phyloP scores from a whole-genome alignment of 2,888 invertebrate species.

The Agonopterix alstromeriana region DNA sequence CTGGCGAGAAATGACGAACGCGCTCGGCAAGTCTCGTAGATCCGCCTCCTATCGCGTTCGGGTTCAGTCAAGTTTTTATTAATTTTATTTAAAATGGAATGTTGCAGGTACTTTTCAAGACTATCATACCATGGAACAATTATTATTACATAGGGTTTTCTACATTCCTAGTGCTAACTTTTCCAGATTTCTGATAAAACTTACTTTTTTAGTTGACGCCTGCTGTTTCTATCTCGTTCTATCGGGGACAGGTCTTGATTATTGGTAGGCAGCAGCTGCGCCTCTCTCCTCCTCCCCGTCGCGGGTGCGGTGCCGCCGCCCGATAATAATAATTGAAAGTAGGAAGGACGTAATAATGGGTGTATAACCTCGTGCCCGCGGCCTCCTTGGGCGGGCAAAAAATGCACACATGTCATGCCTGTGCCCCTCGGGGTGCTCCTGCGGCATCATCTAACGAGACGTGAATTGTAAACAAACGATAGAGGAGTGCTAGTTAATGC shows the following conservation, averaged over 20 bases:
- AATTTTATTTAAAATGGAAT: conserved; percentile 5
- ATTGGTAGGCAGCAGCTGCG: conserved; percentile 78
- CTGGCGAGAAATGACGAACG: conserved; percentile 47
- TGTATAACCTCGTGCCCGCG: conserved; percentile 77
- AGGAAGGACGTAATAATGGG: conserved; percentile 78
- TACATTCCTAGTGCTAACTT: not conserved
- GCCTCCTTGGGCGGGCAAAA: conserved; percentile 77
- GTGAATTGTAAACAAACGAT: conserved; percentile 54
- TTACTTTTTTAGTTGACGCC: conserved; percentile 21
- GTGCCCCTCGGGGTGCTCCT: conserved; percentile 25
- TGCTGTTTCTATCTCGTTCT: conserved; percentile 57
- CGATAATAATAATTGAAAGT: conserved; percentile 77
- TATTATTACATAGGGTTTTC: not conserved
- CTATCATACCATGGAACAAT: not conserved
- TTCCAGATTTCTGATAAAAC: not conserved
- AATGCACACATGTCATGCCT: conserved; percentile 62
- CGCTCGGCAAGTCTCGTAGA: conserved; percentile 65
- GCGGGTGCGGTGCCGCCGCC: conserved; percentile 69
- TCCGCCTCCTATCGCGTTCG: conserved; percentile 74
- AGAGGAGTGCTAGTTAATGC: conserved; percentile 29
- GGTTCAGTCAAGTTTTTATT: conserved; percentile 35
- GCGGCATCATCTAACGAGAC: conserved; percentile 38
- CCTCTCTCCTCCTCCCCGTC: conserved; percentile 76
- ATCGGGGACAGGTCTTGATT: conserved; percentile 67
- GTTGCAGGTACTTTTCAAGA: not conserved